A percentile compares a stretch with the other conserved stretches of the same genome.
Evolutionary conservation across 2,797 vertebrate genomes (phyloP).

Genomic region (Danio aesculapii): DNA sequence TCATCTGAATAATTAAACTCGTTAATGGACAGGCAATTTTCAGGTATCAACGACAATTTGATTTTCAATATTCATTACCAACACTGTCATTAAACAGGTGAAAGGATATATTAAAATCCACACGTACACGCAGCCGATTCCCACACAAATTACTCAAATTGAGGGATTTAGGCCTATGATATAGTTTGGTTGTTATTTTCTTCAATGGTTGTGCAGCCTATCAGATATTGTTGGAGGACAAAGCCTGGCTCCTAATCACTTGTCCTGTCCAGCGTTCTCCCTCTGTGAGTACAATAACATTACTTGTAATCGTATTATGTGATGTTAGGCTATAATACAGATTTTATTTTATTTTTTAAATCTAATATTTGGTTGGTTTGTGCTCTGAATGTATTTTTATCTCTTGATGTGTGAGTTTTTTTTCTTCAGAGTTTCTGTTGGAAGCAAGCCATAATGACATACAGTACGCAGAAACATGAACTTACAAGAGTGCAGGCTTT

Average conservation of each 20-base stretch:
- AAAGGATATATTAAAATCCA: constrained; percentile 70
- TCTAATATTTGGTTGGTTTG: not conserved
- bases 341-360: not conserved
- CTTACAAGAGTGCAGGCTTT: constrained; percentile 48
- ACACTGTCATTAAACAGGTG: constrained; percentile 72
- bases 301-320: constrained; percentile 10
- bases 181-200: constrained; percentile 3
- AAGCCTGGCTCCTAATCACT: not conserved
- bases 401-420: not conserved
- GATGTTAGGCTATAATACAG: constrained; percentile 10
- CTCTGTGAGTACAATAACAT: not conserved
- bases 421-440: constrained; percentile 6
- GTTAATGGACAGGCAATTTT: constrained; percentile 74
- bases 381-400: not conserved
- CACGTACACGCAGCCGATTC: constrained; percentile 56
- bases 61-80: constrained; percentile 74
- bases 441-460: constrained; percentile 34
- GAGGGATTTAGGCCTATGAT: not conserved
- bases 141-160: constrained; percentile 65
- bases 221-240: constrained; percentile 3
- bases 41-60: constrained; percentile 75
- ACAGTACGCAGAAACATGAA: constrained; percentile 15
- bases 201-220: not conserved
- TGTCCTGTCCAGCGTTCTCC: constrained; percentile 1
- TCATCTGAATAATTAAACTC: constrained; percentile 71